Evolutionary conservation across 1,140 invertebrate genomes (phyloP).

Genomic region (Hyphantria cunea): DNA sequence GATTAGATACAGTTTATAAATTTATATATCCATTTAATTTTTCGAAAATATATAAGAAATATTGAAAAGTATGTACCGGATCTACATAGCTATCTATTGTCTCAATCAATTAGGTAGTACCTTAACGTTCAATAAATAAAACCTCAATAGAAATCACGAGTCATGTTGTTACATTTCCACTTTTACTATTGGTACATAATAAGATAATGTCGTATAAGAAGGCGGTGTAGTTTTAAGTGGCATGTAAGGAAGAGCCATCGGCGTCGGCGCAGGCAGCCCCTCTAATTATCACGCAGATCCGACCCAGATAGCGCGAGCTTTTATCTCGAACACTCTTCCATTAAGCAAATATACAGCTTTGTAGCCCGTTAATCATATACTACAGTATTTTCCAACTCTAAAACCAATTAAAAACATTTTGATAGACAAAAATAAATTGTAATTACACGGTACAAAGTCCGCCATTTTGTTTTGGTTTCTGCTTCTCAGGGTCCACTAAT

Average conservation of each 20-base stretch:
- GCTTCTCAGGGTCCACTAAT: conserved; percentile 45
- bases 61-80: too few species aligned
- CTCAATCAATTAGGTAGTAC: too few species aligned
- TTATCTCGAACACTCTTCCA: conserved; percentile 76
- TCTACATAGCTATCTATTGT: too few species aligned
- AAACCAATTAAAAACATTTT: conserved; percentile 80
- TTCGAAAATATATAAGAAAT: too few species aligned
- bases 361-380: conserved; percentile 68
- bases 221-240: conserved; percentile 75
- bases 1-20: too few species aligned
- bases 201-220: conserved; percentile 48
- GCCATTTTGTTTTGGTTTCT: conserved; percentile 47
- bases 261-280: conserved; percentile 44
- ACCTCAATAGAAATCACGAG: too few species aligned
- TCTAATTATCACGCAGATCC: conserved; percentile 71
- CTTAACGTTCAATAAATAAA: too few species aligned
- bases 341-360: conserved; percentile 80
- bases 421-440: conserved; percentile 75
- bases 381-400: conserved; percentile 71
- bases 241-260: conserved; percentile 57
- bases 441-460: conserved; percentile 52
- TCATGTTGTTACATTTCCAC: conserved; percentile 16
- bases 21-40: too few species aligned
- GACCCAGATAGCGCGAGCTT: conserved; percentile 68
- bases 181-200: conserved; percentile 49